phyloP scores from a whole-genome alignment of 2,113 vertebrate genomes.

The Myrmecophaga tridactyla region DNA sequence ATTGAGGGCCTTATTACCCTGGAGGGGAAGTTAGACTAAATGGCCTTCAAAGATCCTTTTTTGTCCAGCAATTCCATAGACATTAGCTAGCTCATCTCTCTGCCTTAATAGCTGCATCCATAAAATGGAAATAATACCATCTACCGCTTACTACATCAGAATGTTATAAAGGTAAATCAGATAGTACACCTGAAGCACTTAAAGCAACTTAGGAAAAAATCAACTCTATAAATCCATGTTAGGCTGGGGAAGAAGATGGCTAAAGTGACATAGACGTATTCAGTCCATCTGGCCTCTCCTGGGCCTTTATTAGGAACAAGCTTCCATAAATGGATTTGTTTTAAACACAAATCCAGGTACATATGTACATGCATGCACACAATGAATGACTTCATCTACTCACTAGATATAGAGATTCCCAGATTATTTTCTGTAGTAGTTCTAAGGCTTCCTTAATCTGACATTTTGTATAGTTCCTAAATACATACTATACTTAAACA shows the following conservation, averaged over 20 bases:
- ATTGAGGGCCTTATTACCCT: background rate
- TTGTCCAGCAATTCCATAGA: background rate
- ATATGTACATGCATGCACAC: too few relatives aligned
- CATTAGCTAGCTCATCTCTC: background rate
- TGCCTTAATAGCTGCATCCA: background rate
- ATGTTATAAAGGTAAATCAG: conserved; percentile 38
- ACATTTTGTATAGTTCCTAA: background rate
- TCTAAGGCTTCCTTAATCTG: background rate
- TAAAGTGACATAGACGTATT: fast-evolving
- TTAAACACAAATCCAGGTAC: background rate
- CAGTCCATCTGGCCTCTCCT: background rate
- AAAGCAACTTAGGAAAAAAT: background rate
- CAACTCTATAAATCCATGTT: background rate
- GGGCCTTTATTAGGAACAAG: background rate
- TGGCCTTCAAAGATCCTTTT: background rate
- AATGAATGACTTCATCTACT: background rate
- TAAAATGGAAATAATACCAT: too few relatives aligned
- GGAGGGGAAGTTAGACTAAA: background rate
- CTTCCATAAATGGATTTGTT: background rate
- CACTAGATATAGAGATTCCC: background rate
- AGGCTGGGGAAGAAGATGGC: background rate
- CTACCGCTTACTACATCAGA: background rate
- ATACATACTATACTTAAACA: background rate
- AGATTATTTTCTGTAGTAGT: background rate
- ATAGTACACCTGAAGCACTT: background rate